Evolutionary conservation across 2,797 vertebrate genomes (phyloP).

Genomic region (Forpus xanthops): DNA sequence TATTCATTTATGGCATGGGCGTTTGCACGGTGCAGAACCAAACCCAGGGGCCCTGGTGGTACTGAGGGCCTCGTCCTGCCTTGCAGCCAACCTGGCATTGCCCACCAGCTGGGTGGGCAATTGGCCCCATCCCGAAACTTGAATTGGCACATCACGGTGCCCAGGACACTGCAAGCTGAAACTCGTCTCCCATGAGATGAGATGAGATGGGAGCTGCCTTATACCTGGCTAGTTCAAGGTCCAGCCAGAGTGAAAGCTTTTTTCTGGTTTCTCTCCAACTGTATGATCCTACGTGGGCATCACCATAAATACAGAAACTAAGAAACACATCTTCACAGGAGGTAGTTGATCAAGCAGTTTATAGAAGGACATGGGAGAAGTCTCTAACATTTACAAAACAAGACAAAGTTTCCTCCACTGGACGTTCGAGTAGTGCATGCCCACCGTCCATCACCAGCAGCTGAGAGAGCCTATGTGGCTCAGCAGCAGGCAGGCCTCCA

Average conservation of each 20-base stretch:
- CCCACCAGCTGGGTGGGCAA: neutral
- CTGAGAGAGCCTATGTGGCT: neutral
- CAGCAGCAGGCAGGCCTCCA: neutral
- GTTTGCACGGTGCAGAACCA: neutral
- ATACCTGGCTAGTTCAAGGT: neutral
- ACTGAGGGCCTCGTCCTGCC: accelerated
- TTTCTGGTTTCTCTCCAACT: neutral
- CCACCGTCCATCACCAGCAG: neutral
- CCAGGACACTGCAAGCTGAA: too few relatives aligned
- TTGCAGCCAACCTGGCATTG: neutral
- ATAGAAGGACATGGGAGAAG: neutral
- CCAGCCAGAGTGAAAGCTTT: neutral
- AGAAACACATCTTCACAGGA: neutral
- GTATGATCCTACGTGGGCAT: neutral
- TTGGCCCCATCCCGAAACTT: neutral
- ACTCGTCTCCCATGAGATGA: neutral
- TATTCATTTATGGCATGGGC: neutral
- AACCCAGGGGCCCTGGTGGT: neutral
- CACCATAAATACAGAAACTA: neutral
- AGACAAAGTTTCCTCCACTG: neutral
- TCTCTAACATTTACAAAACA: neutral
- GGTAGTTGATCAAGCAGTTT: neutral
- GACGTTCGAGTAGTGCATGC: neutral
- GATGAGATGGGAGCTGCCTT: neutral
- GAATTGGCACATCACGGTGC: neutral